Conservation (phyloP, 1,140 invertebrate species). For the Carposina sasakii region DNA sequence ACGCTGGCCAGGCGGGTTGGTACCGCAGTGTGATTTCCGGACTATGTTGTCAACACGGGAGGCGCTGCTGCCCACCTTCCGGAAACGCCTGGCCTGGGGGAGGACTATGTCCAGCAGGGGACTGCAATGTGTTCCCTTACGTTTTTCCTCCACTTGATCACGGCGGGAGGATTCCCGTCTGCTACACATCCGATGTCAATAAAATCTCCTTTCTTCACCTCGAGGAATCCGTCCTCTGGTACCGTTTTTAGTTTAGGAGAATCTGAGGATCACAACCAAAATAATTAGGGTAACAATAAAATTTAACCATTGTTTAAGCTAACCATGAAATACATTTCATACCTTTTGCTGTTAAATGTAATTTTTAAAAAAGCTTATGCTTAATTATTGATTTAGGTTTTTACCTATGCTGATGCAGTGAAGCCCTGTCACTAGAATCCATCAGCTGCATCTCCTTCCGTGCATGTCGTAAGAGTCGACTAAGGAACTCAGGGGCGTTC, state of each 20-base stretch:
- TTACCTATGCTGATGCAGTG: background rate
- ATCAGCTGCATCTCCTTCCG: background rate
- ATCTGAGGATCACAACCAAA: constrained; percentile 70
- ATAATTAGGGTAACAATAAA: background rate
- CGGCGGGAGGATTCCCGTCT: constrained; percentile 78
- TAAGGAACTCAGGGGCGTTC: background rate
- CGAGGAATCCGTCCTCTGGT: constrained; percentile 79
- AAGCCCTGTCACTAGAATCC: background rate
- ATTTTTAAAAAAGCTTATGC: background rate
- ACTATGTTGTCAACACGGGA: too few species aligned
- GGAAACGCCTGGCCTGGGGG: too few species aligned
- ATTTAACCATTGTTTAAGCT: background rate
- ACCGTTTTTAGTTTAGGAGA: constrained; percentile 77
- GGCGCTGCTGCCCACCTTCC: too few species aligned
- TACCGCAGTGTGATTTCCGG: too few species aligned
- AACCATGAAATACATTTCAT: background rate
- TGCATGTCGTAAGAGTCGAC: background rate
- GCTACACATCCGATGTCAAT: constrained; percentile 80
- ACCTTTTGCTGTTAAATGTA: background rate
- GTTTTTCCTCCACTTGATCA: constrained; percentile 80
- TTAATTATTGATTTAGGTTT: background rate
- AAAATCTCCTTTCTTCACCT: constrained; percentile 80
- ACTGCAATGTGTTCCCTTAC: too few species aligned
- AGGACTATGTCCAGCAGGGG: too few species aligned
- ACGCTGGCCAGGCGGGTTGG: too few species aligned